A percentile compares a stretch with the other conserved stretches of the same genome.
Conservation (phyloP, 2,888 invertebrate species). For the Zygothrica quintamaculata region DNA sequence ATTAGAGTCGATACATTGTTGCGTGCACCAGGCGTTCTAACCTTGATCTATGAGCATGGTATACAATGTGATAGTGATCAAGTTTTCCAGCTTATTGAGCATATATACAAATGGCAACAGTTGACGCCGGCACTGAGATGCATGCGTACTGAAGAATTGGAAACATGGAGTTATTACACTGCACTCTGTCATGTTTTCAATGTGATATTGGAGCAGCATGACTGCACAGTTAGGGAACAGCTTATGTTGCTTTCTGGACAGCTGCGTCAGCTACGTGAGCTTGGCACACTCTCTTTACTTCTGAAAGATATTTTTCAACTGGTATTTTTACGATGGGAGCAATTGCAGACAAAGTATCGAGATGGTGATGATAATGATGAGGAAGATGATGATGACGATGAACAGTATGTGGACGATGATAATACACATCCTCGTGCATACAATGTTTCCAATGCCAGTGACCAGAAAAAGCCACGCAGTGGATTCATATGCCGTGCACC, state of each 20-base stretch:
- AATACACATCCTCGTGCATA: conserved; percentile 37
- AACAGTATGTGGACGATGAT: conserved; percentile 67
- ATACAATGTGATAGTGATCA: conserved; percentile 72
- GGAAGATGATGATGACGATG: conserved; percentile 58
- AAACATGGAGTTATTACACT: conserved; percentile 78
- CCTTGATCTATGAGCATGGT: conserved; percentile 68
- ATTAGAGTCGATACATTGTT: conserved; percentile 71
- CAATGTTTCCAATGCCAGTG: background rate
- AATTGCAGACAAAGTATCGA: conserved; percentile 54
- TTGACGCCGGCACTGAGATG: conserved; percentile 64
- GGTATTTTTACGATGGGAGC: conserved; percentile 83
- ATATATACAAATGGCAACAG: conserved; percentile 74
- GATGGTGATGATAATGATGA: conserved; percentile 40
- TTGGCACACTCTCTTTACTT: conserved; percentile 74
- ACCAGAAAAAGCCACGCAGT: conserved; percentile 35
- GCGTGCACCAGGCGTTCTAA: conserved; percentile 62
- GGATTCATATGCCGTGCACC: conserved; percentile 80
- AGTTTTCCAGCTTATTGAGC: conserved; percentile 69
- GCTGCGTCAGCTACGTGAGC: conserved; percentile 77
- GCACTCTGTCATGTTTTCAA: conserved; percentile 76
- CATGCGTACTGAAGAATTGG: conserved; percentile 71
- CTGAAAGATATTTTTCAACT: conserved; percentile 82
- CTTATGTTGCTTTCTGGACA: conserved; percentile 71
- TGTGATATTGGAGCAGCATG: conserved; percentile 69
- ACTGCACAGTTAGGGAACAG: conserved; percentile 52